These are phyloP conservation scores for Eubasilissa regina DNA, from an alignment of 1,140 invertebrate genomes.

Conservation along the genomic window DNA sequence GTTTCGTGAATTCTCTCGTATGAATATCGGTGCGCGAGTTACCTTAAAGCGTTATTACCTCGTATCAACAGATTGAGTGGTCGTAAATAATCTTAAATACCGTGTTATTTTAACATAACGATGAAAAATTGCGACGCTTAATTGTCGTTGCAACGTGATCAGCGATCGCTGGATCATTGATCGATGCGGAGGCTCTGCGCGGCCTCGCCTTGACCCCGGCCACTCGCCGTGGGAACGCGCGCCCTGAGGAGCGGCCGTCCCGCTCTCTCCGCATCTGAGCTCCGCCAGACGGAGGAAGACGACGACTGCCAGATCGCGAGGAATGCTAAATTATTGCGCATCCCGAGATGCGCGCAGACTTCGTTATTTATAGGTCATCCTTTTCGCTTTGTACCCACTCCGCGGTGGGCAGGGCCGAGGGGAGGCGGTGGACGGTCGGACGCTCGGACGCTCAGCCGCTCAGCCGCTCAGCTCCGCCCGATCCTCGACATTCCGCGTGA, in stretches of 20 bases:
- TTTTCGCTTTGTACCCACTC: conserved; percentile 47
- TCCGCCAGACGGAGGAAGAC: conserved; percentile 33
- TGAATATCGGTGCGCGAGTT: background rate
- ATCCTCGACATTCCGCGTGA: conserved; percentile 35
- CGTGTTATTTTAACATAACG: conserved; percentile 31
- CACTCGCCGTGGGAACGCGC: conserved; percentile 58
- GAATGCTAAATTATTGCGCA: conserved; percentile 53
- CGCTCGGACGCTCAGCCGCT: no score
- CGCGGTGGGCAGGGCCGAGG: conserved; percentile 40
- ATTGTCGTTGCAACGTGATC: conserved; percentile 50
- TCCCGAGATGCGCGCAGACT: conserved; percentile 53
- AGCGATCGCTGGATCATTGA: conserved; percentile 51
- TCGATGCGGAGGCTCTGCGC: conserved; percentile 42
- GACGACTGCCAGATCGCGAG: conserved; percentile 38
- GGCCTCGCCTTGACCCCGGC: conserved; percentile 58
- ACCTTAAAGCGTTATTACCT: background rate
- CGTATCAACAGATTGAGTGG: background rate
- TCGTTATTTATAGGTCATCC: conserved; percentile 59
- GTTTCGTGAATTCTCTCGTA: background rate
- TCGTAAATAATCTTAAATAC: no score
- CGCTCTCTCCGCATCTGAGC: conserved; percentile 33
- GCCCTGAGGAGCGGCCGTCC: conserved; percentile 51
- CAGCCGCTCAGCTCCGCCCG: conserved; percentile 40
- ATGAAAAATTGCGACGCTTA: conserved; percentile 25
- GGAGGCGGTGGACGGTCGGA: conserved; percentile 21